phyloP scores from a whole-genome alignment of 1,140 invertebrate genomes.

The Heterodera schachtii region DNA sequence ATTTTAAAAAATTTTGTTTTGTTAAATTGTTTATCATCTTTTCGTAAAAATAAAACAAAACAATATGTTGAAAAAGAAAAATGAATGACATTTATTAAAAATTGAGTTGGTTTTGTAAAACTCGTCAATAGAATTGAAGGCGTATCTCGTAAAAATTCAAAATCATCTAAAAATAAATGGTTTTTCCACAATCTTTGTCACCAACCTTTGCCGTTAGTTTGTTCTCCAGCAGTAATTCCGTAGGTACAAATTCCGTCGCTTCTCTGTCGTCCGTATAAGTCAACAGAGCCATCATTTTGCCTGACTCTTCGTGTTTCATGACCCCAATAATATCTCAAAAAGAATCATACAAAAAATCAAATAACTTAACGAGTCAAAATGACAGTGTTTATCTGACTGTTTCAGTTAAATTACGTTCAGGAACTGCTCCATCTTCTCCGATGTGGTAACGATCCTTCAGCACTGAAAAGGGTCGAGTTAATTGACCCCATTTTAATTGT shows the following conservation, averaged over 20 bases:
- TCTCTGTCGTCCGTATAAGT: not conserved
- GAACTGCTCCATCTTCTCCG: not conserved
- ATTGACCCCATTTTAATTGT: too few relatives aligned
- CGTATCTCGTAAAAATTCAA: not conserved
- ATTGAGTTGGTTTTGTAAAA: not conserved
- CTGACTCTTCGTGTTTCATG: not conserved
- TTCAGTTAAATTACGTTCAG: not conserved
- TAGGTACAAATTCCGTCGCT: not conserved
- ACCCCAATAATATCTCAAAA: not conserved
- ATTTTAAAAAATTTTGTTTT: constrained; percentile 16
- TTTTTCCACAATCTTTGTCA: too few relatives aligned
- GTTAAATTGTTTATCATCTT: not conserved
- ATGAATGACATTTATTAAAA: not conserved
- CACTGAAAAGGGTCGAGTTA: not conserved
- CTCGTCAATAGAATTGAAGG: not conserved
- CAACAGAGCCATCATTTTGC: not conserved
- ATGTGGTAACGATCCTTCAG: not conserved
- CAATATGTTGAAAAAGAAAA: too few relatives aligned
- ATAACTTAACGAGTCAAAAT: too few relatives aligned
- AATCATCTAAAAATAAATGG: not conserved
- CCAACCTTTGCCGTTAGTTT: not conserved
- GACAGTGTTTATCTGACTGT: too few relatives aligned
- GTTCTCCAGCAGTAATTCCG: not conserved
- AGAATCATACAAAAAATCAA: not conserved
- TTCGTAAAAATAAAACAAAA: too few relatives aligned